phyloP scores from a whole-genome alignment of 2,113 vertebrate genomes.

The Stegastes partitus region DNA sequence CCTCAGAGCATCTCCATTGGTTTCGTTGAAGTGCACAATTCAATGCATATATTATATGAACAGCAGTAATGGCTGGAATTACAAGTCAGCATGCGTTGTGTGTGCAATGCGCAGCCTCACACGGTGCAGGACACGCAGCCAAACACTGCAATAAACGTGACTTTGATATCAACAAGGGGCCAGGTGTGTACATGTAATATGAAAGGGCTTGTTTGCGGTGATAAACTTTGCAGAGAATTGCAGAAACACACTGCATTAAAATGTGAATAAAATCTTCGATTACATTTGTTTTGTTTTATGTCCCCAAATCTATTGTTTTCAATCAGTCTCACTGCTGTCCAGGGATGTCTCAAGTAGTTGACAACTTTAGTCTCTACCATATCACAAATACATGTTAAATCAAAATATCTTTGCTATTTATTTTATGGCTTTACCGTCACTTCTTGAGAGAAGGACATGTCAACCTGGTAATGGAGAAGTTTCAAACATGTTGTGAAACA shows the following conservation, averaged over 20 bases:
- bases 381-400: no score
- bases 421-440: no score
- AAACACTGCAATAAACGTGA: not conserved
- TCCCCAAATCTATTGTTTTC: no score
- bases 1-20: no score
- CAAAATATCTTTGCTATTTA: no score
- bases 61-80: not conserved
- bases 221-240: not conserved
- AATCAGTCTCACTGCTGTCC: no score
- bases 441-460: no score
- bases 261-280: not conserved
- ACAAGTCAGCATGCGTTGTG: not conserved
- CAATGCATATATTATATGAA: not conserved
- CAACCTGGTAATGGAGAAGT: no score
- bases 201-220: not conserved
- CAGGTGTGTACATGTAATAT: not conserved
- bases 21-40: not conserved
- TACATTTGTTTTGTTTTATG: not conserved
- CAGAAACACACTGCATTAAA: not conserved
- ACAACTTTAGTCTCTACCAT: no score
- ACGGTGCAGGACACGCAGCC: not conserved
- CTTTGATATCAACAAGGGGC: not conserved
- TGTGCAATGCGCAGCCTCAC: not conserved
- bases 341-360: no score
- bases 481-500: no score